Evolutionary conservation across 2,888 invertebrate species (phyloP).

Genomic region (Drosophila niveifrons): DNA sequence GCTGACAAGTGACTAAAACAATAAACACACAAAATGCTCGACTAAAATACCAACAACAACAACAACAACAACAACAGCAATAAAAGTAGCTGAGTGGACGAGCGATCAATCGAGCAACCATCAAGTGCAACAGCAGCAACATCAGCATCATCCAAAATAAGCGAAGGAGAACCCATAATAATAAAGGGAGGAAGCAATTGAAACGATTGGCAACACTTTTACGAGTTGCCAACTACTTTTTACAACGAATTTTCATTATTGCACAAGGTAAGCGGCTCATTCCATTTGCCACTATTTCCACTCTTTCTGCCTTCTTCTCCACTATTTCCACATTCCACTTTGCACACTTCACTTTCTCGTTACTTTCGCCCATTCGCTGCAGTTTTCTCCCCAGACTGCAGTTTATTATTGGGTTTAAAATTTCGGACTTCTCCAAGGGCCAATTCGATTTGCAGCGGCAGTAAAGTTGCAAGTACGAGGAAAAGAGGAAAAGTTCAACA

Average conservation of each 20-base stretch:
- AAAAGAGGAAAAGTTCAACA: conserved; percentile 22
- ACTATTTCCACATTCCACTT: neutral
- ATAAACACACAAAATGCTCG: conserved; percentile 57
- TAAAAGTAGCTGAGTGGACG: neutral
- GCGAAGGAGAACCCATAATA: conserved; percentile 29
- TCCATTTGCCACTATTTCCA: conserved; percentile 15
- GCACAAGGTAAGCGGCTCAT: conserved; percentile 66
- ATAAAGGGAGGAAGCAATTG: conserved; percentile 41
- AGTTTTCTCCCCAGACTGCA: conserved; percentile 22
- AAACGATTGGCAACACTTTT: conserved; percentile 75
- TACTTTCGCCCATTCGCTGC: conserved; percentile 32
- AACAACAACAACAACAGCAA: conserved; percentile 4
- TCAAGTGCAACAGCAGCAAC: conserved; percentile 34
- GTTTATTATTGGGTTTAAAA: conserved; percentile 55
- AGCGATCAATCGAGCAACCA: conserved; percentile 13
- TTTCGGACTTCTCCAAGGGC: conserved; percentile 23
- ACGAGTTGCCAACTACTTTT: conserved; percentile 76
- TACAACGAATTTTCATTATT: conserved; percentile 80
- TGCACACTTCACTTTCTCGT: neutral
- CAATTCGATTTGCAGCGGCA: conserved; percentile 19
- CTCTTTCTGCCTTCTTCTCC: neutral
- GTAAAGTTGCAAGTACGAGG: conserved; percentile 21
- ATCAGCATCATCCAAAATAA: conserved; percentile 13
- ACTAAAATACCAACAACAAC: conserved; percentile 27
- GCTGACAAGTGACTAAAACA: conserved; percentile 71